A percentile compares a stretch with the other conserved stretches of the same genome.
Evolutionary conservation across 30 jellyfish, hydroid and myxozoan species (phyloP).

Genomic region (Aurelia sp.): DNA sequence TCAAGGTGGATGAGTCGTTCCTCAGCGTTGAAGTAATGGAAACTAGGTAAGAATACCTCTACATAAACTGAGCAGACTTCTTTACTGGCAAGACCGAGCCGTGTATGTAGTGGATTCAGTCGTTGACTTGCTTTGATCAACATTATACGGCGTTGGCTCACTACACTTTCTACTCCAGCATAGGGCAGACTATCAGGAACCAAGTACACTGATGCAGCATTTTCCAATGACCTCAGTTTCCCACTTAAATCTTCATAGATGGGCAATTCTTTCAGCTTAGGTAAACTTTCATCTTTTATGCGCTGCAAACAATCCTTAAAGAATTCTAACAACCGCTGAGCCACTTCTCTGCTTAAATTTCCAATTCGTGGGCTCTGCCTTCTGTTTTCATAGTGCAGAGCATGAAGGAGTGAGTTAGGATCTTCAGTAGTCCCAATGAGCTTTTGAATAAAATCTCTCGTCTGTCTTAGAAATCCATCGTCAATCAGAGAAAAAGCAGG

Average conservation of each 20-base stretch:
- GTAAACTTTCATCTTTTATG: neutral
- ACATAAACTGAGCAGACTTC: conserved; percentile 10
- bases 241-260: conserved; percentile 42
- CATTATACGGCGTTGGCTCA: neutral
- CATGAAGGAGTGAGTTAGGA: conserved; percentile 11
- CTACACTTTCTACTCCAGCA: conserved; percentile 38
- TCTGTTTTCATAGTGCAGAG: neutral
- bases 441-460: neutral
- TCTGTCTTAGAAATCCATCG: neutral
- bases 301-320: neutral
- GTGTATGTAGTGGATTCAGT: neutral
- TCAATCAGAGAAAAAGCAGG: neutral
- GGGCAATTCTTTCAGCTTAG: conserved; percentile 7
- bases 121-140: neutral
- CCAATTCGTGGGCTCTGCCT: conserved; percentile 7
- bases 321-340: neutral
- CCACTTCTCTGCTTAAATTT: neutral
- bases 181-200: conserved; percentile 26
- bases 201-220: conserved; percentile 7
- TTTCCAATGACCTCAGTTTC: neutral
- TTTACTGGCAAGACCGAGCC: conserved; percentile 15
- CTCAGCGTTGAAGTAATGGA: neutral
- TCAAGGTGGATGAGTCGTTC: conserved; percentile 45
- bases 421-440: conserved; percentile 3
- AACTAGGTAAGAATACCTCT: neutral